phyloP scores from a whole-genome alignment of 2,888 invertebrate species.

The Dermolepida albohirtum region DNA sequence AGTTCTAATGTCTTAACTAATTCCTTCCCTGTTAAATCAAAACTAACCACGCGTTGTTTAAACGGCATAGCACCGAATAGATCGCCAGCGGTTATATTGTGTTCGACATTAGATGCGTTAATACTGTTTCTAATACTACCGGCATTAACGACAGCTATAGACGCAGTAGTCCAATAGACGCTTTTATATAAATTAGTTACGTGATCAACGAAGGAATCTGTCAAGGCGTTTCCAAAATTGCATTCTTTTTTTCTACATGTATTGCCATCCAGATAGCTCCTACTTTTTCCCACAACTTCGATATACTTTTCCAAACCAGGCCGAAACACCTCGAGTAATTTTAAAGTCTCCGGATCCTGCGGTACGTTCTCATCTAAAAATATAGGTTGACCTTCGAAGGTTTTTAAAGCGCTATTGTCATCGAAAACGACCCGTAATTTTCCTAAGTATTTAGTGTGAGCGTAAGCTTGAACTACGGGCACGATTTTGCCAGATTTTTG shows the following conservation, averaged over 20 bases:
- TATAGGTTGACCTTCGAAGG: conserved; percentile 80
- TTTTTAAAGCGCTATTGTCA: conserved; percentile 75
- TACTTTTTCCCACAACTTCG: conserved; percentile 74
- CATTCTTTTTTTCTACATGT: conserved; percentile 81
- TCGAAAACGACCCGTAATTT: conserved; percentile 79
- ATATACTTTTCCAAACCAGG: conserved; percentile 69
- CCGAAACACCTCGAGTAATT: conserved; percentile 72
- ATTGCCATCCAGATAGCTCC: conserved; percentile 67
- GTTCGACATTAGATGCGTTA: conserved; percentile 61
- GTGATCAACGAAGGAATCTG: conserved; percentile 80
- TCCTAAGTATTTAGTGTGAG: conserved; percentile 92
- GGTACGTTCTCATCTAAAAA: conserved; percentile 75
- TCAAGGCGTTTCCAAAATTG: conserved; percentile 85
- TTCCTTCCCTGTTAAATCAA: conserved; percentile 74
- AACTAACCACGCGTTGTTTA: conserved; percentile 74
- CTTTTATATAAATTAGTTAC: conserved; percentile 66
- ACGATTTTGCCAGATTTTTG: conserved; percentile 79
- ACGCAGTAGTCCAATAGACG: conserved; percentile 80
- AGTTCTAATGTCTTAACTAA: conserved; percentile 66
- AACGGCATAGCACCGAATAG: conserved; percentile 82
- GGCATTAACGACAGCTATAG: conserved; percentile 80
- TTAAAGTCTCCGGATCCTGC: conserved; percentile 75
- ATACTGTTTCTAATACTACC: conserved; percentile 83
- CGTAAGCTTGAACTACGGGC: conserved; percentile 90
- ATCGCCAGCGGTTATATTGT: conserved; percentile 78